Evolutionary conservation across 2,888 invertebrate species (phyloP), one percentile per base, ranked within the genome.

Genomic region (Endomychus coccineus): DNA sequence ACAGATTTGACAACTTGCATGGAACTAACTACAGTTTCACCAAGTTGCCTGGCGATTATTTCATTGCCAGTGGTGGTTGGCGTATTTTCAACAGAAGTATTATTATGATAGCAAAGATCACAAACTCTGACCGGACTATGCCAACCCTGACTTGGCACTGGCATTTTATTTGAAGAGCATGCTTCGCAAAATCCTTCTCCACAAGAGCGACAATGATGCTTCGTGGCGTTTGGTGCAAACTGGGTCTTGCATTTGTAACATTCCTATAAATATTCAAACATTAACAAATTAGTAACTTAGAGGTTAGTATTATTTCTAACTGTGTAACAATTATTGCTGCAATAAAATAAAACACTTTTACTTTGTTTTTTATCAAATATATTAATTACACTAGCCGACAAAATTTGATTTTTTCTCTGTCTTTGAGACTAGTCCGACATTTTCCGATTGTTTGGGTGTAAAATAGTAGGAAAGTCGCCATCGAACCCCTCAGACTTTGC

Each of bases 141-240:
- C 85, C 86, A 86, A 36, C 84, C 83, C 43, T 78, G 69, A 7
- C 74, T 72, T 9, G 84, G 84, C 11, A 87, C 85, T 11, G 78
- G 73, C 51, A 76, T 71, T 34, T 69, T 69, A 34, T 74, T 70
- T n/a, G 74, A 71, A 2, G 83, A 82, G 56, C 87, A 88, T 3
- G 59, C 58, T 44, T 79, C 76, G 59, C 87, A 88, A 54, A 86
- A 85, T 1, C 86, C 87, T 57, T 83, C 77, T 0, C 86, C 86
- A 61, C 87, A 87, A 0, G 78, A 71, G 32, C 85, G 75, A 54
- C 85, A 86, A 54, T 86, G 86, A 55, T 83, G 84, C 49, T 80
- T 83, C 11, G 71, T 69, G 14, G 73, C 73, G 22, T 67, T 67
- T 30, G 65, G 58, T 32, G 69, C 66, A 52, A 83, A 80, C 28